Base-by-base conservation (phyloP, 2,113 vertebrate species). In the Rhombomys opimus region DNA sequence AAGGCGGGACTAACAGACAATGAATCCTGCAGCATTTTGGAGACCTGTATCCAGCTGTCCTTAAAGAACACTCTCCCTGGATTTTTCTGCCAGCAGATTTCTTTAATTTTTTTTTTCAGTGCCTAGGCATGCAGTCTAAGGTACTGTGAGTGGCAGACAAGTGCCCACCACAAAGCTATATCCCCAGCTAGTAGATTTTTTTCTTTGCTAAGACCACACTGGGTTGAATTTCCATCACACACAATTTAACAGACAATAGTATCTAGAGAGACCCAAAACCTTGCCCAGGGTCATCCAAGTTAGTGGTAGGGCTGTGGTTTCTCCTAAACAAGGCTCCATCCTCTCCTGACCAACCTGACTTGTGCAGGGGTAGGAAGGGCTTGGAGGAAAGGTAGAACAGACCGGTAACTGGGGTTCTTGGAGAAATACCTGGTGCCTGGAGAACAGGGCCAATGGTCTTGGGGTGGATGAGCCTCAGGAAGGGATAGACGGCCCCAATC, bases 381-480 rank as follows among this genome's bases (percentile, higher is more conserved):
- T 81, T 10, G 25, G 50, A 70, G 38, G 38, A 59, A 18, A 77
- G 8, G 5, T 23, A 25, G 15, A 18, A 88, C 17, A 82, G 17
- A 32, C 27, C 32, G 46, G 32, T 32, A 30, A 6, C 4, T 30
- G 52, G 6, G n/a, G 3, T 41, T 15, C 87, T 57, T 3, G n/a
- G 46, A 78, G 18, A 95, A 35, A 54, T 96, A 97, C 97, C 96
- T 97, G 97, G 54, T 3, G 97, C 96, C 91, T 96, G 94, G 4
- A 98, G 90, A 41, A 98, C 8, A 3, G 97, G 84, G 0, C 94
- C 96, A 57, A 96, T 14, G 2, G 82, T 94, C 25, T 87, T 93
- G 17, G 98, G 98, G 76, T 98, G 98, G 23, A 95, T 30, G 1
- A 98, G 67, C 1, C 90, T 30, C 90, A 98, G 54, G 22, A 97